Conservation (phyloP, 1,140 invertebrate species). For the Drosophila pectinifera region DNA sequence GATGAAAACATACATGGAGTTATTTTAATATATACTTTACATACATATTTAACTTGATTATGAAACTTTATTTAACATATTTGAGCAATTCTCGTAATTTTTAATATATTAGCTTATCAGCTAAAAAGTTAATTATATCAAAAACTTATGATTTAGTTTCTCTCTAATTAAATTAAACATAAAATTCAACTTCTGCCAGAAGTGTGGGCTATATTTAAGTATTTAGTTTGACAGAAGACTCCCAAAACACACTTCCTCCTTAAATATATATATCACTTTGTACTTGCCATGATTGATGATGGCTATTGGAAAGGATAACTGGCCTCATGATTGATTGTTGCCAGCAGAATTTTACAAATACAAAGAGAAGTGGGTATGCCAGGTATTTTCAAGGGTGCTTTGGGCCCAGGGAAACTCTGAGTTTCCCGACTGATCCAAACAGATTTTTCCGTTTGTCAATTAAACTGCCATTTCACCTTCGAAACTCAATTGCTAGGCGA, state of each 20-base stretch:
- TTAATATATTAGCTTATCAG: too few relatives aligned
- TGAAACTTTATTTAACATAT: too few relatives aligned
- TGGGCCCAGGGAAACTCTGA: background rate
- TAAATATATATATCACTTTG: slow-evolving; percentile 1
- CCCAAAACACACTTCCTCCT: background rate
- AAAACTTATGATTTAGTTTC: background rate
- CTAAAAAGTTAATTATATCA: too few relatives aligned
- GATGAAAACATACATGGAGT: background rate
- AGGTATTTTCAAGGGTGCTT: background rate
- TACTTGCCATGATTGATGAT: slow-evolving; percentile 8
- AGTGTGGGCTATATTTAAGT: background rate
- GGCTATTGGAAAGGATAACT: slow-evolving; percentile 1
- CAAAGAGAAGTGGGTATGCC: background rate
- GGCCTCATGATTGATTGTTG: slow-evolving; percentile 10
- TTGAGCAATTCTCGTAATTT: too few relatives aligned
- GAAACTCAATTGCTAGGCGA: slow-evolving; percentile 1
- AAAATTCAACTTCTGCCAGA: background rate
- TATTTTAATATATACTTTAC: too few relatives aligned
- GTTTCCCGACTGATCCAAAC: background rate
- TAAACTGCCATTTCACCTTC: slow-evolving; percentile 21
- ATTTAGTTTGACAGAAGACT: background rate
- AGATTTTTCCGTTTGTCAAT: slow-evolving; percentile 2
- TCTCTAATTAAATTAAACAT: background rate
- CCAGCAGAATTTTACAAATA: background rate
- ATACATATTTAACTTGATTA: too few relatives aligned